Evolutionary conservation across 2,113 vertebrate genomes (phyloP).

Genomic region (Calyptomena viridis): DNA sequence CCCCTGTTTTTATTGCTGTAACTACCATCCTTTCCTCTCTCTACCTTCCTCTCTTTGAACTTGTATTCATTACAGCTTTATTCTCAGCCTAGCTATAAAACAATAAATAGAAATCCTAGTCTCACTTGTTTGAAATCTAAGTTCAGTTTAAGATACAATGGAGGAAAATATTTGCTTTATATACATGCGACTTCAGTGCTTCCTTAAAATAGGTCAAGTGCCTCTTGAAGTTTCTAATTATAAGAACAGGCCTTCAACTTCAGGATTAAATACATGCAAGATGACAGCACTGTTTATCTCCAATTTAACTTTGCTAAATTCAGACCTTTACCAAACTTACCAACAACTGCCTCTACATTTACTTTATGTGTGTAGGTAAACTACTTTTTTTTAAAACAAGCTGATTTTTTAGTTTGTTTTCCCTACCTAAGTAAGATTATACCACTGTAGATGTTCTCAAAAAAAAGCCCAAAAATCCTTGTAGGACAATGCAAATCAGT

Average conservation of each 20-base stretch:
- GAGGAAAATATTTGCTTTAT: constrained; percentile 34
- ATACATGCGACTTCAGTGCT: not conserved
- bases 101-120: constrained; percentile 40
- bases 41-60: constrained; percentile 70
- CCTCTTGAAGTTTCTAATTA: constrained; percentile 64
- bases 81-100: constrained; percentile 60
- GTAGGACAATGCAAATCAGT: constrained; percentile 45
- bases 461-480: not conserved
- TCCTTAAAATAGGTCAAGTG: constrained; percentile 36
- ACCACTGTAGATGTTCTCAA: not conserved
- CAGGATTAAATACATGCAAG: not conserved
- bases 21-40: constrained; percentile 69
- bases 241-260: constrained; percentile 36
- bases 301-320: constrained; percentile 4
- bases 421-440: not conserved
- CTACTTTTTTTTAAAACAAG: not conserved
- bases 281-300: constrained; percentile 3
- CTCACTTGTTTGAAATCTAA: not conserved
- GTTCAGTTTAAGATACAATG: not conserved
- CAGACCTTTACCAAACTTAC: not conserved
- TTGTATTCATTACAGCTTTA: constrained; percentile 69
- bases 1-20: constrained; percentile 75
- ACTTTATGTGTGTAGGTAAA: not conserved
- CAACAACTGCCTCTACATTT: not conserved
- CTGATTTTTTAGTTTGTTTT: not conserved